Evolutionary conservation across 2,888 invertebrate genomes (phyloP), one percentile per base, ranked within the genome.

Genomic region (Agrochola circellaris): DNA sequence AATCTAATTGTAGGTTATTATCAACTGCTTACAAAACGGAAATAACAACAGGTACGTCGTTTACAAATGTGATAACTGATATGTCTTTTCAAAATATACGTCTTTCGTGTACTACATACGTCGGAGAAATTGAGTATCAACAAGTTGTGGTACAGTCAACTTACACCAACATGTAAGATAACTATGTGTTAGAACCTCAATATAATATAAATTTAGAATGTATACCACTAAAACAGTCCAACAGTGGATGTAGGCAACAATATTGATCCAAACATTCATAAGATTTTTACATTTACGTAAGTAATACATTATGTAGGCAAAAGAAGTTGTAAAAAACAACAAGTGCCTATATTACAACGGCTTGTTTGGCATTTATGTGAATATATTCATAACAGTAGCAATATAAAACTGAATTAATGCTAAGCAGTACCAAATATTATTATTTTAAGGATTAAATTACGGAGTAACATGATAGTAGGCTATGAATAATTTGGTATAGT

Each of bases 211-310:
- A 60, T 75, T 82, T 82, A 87, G 73, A 82, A 78, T 89, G 68
- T 80, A 71, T 77, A 73, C 75, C 64, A 61, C 67, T 81, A 79
- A 83, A 88, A 87, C 71, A 83, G 76, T 86, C 81, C 88, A 89
- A 89, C 74, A 89, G 67, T 82, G 81, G 81, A 77, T 77, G 77
- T 83, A 89, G 83, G 81, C 83, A 88, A 86, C 73, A 89, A 86
- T 86, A 88, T 88, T 81, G 79, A 79, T 89, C 82, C 88, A 86
- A 89, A 89, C 75, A 82, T 89, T 88, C 88, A 89, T 88, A 88
- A 89, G 88, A 84, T 70, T 82, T 83, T 72, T 65, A 83, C 34
- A 69, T 81, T 79, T 78, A 82, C 75, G 73, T 81, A 87, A 81
- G 73, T 81, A 82, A 81, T 73, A 76, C 71, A 79, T 71, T 66